phyloP scores from a whole-genome alignment of 1,140 invertebrate genomes.

The Drosophila parvula region DNA sequence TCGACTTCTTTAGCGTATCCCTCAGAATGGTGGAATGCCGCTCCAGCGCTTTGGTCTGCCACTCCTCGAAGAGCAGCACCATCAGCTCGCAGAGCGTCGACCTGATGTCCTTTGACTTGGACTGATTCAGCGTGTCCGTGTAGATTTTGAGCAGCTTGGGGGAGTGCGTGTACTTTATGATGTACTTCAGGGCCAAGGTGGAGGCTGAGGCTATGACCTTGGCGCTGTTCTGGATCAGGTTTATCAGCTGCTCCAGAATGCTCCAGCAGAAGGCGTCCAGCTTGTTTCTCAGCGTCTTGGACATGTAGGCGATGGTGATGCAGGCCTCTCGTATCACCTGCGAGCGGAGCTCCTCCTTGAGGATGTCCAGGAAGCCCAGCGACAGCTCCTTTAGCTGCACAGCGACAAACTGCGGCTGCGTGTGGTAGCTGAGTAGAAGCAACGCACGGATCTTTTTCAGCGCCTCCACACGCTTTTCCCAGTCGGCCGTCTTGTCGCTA shows the following conservation, averaged over 20 bases:
- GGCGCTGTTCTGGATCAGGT: conserved; percentile 97
- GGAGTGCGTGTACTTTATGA: conserved; percentile 94
- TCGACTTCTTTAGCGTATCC: conserved; percentile 94
- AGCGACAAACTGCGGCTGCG: conserved; percentile 92
- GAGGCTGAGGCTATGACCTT: conserved; percentile 98
- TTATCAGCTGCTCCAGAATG: conserved; percentile 93
- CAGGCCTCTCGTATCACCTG: conserved; percentile 93
- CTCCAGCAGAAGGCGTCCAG: conserved; percentile 94
- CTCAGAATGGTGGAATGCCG: conserved; percentile 91
- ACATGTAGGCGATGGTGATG: conserved; percentile 96
- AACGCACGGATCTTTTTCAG: conserved; percentile 94
- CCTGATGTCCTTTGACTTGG: conserved; percentile 97
- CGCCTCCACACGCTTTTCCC: conserved; percentile 96
- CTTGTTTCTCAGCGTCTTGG: conserved; percentile 92
- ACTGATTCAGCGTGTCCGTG: conserved; percentile 89
- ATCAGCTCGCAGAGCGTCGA: conserved; percentile 91
- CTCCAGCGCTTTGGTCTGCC: conserved; percentile 93
- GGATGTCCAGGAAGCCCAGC: conserved; percentile 91
- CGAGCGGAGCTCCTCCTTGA: conserved; percentile 94
- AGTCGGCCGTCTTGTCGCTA: conserved; percentile 92
- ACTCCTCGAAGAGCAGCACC: conserved; percentile 92
- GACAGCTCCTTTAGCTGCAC: conserved; percentile 91
- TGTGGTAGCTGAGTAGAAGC: conserved; percentile 90
- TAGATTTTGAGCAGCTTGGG: conserved; percentile 94
- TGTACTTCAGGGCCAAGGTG: conserved; percentile 93